These are phyloP conservation scores for Hydrotaea diabolus DNA, from an alignment of 2,888 invertebrate genomes.

Conservation along the genomic window DNA sequence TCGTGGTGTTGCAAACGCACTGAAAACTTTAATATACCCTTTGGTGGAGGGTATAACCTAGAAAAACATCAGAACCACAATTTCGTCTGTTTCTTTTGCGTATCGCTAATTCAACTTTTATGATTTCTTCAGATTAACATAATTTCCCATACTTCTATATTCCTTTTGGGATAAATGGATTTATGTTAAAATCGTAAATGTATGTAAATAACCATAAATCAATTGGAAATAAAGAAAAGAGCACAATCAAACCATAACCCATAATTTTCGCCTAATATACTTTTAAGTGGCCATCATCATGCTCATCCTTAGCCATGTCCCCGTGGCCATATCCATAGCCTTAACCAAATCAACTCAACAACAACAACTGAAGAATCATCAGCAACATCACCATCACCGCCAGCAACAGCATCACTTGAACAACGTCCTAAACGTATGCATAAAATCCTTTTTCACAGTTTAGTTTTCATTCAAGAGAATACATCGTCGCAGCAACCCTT, in stretches of 20 bases:
- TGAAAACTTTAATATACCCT: too few species aligned
- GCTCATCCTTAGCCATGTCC: conserved; percentile 44
- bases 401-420: conserved; percentile 28
- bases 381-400: conserved; percentile 21
- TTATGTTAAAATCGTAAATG: conserved; percentile 52
- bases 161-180: not conserved
- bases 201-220: conserved; percentile 66
- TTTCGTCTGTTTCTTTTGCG: not conserved
- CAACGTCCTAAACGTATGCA: conserved; percentile 5
- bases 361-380: conserved; percentile 40
- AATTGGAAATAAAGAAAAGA: conserved; percentile 47
- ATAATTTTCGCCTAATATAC: conserved; percentile 67
- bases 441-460: conserved; percentile 62
- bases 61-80: not conserved
- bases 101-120: not conserved
- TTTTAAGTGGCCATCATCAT: conserved; percentile 66
- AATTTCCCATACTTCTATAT: not conserved
- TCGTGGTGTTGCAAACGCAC: too few species aligned
- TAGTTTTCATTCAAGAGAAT: conserved; percentile 4
- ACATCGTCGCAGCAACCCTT: conserved; percentile 11
- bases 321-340: not conserved
- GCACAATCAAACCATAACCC: conserved; percentile 61
- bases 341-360: conserved; percentile 6
- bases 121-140: conserved; percentile 6
- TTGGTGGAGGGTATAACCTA: too few species aligned